Evolutionary conservation across 1,140 invertebrate species (phyloP).

Genomic region (Metopolophium dirhodum): DNA sequence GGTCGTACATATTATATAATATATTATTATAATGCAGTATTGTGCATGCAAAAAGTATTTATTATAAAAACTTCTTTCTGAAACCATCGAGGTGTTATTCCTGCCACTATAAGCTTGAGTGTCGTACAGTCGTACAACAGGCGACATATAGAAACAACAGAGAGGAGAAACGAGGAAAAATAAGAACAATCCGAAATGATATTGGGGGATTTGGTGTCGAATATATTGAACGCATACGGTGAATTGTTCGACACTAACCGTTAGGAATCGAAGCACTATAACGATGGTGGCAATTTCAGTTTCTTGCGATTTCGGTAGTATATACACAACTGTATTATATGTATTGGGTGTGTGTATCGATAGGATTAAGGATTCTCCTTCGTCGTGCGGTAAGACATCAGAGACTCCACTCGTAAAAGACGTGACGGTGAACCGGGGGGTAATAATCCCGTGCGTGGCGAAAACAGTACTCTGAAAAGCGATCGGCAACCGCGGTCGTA

Average conservation of each 20-base stretch:
- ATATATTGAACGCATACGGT: background rate
- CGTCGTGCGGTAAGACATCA: background rate
- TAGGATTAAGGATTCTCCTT: background rate
- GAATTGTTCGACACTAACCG: background rate
- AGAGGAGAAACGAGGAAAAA: background rate
- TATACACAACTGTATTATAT: background rate
- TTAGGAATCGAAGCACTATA: background rate
- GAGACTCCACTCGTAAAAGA: slow-evolving; percentile 5
- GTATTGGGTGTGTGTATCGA: background rate
- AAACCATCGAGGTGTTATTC: background rate
- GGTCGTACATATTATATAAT: background rate
- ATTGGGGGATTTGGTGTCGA: background rate
- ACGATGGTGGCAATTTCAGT: background rate
- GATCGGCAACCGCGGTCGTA: background rate
- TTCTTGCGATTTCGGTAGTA: background rate
- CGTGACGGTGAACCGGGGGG: background rate
- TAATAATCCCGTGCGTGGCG: background rate
- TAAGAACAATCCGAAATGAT: slow-evolving; percentile 1
- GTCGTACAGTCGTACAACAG: background rate
- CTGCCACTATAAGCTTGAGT: background rate
- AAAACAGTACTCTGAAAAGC: background rate
- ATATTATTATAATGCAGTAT: background rate
- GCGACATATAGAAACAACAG: background rate
- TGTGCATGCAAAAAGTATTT: background rate
- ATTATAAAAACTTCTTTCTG: background rate